A percentile compares a stretch with the other conserved stretches of the same genome.
These are phyloP conservation scores for Leptothorax acervorum DNA, from an alignment of 2,888 invertebrate genomes.

Conservation along the genomic window DNA sequence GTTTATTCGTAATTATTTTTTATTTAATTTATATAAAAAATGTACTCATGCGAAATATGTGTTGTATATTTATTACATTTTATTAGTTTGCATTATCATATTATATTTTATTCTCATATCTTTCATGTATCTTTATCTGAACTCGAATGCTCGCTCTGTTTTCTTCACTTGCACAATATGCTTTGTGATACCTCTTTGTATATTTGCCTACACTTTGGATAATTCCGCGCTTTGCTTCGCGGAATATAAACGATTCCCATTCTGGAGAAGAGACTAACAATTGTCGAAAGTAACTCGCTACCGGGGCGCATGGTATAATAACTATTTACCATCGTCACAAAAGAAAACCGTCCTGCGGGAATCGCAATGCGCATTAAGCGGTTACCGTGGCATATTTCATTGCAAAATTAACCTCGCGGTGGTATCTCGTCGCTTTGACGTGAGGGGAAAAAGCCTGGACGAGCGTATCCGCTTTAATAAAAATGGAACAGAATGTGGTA, in stretches of 20 bases:
- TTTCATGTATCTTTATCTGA: not conserved
- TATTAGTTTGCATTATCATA: not conserved
- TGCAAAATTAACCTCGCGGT: slow-evolving; percentile 27
- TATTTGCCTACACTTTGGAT: slow-evolving; percentile 13
- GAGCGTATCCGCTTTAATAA: slow-evolving; percentile 34
- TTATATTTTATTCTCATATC: not conserved
- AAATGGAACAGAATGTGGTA: not conserved
- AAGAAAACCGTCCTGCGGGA: slow-evolving; percentile 38
- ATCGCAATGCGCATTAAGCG: slow-evolving; percentile 26
- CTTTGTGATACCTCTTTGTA: slow-evolving; percentile 1
- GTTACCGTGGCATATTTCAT: slow-evolving; percentile 32
- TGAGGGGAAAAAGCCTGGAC: slow-evolving; percentile 3
- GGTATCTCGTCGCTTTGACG: slow-evolving; percentile 25
- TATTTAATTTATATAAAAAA: not conserved
- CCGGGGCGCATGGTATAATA: not conserved
- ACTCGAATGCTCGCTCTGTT: not conserved
- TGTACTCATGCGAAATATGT: not conserved
- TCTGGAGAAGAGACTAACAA: slow-evolving; percentile 30
- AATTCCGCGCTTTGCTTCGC: slow-evolving; percentile 15
- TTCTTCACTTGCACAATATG: not conserved
- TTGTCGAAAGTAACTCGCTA: slow-evolving; percentile 40
- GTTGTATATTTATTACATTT: not conserved
- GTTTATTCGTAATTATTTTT: not conserved
- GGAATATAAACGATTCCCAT: slow-evolving; percentile 37
- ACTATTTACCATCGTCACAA: slow-evolving; percentile 26